phyloP scores from a whole-genome alignment of 2,113 vertebrate genomes.

The Corvus moneduloides region DNA sequence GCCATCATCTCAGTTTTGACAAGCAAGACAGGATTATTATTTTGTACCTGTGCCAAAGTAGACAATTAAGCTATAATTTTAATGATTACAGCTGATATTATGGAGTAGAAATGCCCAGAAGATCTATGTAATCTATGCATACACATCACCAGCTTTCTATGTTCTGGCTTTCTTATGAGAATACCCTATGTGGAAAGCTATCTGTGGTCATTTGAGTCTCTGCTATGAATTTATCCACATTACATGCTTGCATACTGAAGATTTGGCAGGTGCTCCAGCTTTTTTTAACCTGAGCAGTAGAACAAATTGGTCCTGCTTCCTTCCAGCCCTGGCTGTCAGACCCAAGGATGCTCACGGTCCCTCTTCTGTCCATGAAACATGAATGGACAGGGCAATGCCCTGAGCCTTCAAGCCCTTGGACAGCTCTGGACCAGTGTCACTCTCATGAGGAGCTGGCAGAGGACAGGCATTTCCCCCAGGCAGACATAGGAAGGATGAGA shows the following conservation, averaged over 20 bases:
- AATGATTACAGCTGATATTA: not conserved
- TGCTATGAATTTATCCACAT: not conserved
- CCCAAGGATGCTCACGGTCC: rapidly evolving
- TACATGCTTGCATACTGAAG: not conserved
- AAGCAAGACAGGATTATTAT: not conserved
- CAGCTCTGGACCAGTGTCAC: not conserved
- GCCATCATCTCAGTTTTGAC: not conserved
- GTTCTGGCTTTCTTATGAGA: not conserved
- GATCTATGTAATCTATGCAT: not conserved
- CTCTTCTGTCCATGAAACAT: not conserved
- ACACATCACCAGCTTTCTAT: not conserved
- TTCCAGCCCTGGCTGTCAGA: not conserved
- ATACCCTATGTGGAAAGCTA: not conserved
- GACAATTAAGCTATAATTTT: conserved; percentile 4
- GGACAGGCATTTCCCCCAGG: rapidly evolving
- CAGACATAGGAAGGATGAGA: not conserved
- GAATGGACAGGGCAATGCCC: rapidly evolving
- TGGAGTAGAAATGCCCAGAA: not conserved
- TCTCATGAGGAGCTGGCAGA: not conserved
- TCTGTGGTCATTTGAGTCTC: not conserved
- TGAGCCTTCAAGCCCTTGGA: not conserved
- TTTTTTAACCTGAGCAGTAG: not conserved
- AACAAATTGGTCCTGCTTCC: not conserved
- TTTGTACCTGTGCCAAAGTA: not conserved
- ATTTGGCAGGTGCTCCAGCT: not conserved